phyloP scores from a whole-genome alignment of 2,113 vertebrate species.

The Mormyrus lacerda region DNA sequence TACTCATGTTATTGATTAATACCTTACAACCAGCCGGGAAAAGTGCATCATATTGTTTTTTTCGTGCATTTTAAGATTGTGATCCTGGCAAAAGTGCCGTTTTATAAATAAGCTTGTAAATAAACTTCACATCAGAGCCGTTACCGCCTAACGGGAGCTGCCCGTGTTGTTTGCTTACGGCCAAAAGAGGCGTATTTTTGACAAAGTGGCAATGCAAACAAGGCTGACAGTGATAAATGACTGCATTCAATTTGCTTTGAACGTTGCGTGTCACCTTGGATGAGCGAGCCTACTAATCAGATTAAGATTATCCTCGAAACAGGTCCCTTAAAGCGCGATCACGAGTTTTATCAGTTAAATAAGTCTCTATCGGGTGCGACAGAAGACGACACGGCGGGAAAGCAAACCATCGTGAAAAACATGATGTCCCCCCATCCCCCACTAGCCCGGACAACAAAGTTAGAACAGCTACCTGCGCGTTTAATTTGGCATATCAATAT shows the following conservation, averaged over 20 bases:
- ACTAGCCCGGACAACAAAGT: neutral
- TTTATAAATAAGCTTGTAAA: neutral
- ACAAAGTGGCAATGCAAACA: slow-evolving; percentile 1
- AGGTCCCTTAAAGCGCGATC: slow-evolving; percentile 21
- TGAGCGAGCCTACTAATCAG: slow-evolving; percentile 35
- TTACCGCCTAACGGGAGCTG: neutral
- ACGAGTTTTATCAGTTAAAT: slow-evolving; percentile 22
- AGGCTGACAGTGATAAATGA: slow-evolving; percentile 6
- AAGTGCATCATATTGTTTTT: neutral
- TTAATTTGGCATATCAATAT: neutral
- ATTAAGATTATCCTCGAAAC: slow-evolving; percentile 32
- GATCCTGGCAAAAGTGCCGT: neutral
- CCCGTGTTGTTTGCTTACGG: neutral
- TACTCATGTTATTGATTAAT: neutral
- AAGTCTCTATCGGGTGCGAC: neutral
- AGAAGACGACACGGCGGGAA: neutral
- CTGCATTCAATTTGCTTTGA: neutral
- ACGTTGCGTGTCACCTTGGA: slow-evolving; percentile 12
- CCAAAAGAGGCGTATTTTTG: neutral
- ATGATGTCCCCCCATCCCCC: neutral
- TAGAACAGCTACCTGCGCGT: slow-evolving; percentile 7
- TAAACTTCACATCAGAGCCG: neutral
- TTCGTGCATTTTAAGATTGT: neutral
- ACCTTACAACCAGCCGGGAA: neutral
- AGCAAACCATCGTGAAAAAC: slow-evolving; percentile 1